Evolutionary conservation across 2,888 invertebrate genomes (phyloP).

Genomic region (Calliopum simillimum): DNA sequence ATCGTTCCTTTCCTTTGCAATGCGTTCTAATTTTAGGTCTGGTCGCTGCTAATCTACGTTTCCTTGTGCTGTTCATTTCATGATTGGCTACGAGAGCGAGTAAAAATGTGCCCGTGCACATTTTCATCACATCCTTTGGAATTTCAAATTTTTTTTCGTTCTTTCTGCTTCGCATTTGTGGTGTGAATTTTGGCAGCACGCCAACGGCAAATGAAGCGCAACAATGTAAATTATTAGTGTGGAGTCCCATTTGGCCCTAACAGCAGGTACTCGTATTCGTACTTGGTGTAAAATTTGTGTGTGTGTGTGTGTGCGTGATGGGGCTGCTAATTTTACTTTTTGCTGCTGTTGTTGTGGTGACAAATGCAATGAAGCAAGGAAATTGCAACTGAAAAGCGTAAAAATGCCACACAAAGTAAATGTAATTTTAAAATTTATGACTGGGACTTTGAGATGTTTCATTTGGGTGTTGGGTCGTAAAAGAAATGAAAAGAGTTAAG

Average conservation of each 20-base stretch:
- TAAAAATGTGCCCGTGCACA: neutral
- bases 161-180: neutral
- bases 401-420: neutral
- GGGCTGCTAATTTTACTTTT: neutral
- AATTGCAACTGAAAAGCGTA: neutral
- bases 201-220: conserved; percentile 30
- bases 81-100: neutral
- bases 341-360: neutral
- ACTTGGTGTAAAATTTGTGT: too few relatives aligned
- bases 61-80: neutral
- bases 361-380: neutral
- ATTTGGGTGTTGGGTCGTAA: too few relatives aligned
- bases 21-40: too few relatives aligned
- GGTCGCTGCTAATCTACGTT: neutral
- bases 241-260: too few relatives aligned
- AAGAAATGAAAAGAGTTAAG: too few relatives aligned
- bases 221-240: conserved; percentile 23
- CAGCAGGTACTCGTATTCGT: too few relatives aligned
- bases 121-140: neutral
- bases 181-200: conserved; percentile 32
- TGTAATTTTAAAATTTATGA: too few relatives aligned
- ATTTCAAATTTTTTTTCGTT: neutral
- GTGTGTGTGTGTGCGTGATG: conserved; percentile 2
- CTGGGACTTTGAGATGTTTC: too few relatives aligned
- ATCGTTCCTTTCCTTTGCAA: neutral